A percentile compares a stretch with the other conserved stretches of the same genome.
These are phyloP conservation scores for Ellobius talpinus DNA, from an alignment of 2,113 vertebrate species.

Conservation along the genomic window DNA sequence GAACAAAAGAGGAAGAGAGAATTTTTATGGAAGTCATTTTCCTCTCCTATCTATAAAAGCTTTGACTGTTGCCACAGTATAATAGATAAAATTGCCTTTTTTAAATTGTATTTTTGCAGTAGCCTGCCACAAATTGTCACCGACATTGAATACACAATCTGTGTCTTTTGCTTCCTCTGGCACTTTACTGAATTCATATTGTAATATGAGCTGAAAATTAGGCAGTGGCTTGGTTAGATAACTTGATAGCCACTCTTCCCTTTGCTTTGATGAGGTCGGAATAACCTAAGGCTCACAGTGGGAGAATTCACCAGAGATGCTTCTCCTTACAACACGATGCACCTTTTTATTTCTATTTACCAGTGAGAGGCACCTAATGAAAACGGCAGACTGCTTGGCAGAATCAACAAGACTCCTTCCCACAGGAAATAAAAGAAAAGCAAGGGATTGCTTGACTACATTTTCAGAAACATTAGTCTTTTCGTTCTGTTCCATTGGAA, in stretches of 20 bases:
- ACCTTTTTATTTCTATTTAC: constrained; percentile 64
- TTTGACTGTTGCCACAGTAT: not conserved
- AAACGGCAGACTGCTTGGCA: constrained; percentile 41
- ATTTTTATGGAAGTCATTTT: not conserved
- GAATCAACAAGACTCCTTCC: constrained; percentile 14
- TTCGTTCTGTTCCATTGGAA: constrained; percentile 42
- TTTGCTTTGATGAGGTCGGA: constrained; percentile 22
- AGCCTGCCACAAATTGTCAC: not conserved
- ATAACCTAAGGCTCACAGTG: not conserved
- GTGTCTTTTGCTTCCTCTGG: not conserved
- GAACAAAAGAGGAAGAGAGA: not conserved
- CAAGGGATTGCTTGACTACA: constrained; percentile 48
- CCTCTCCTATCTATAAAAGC: not conserved
- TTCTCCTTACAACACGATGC: not conserved
- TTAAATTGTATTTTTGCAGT: constrained; percentile 41
- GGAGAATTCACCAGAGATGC: not conserved
- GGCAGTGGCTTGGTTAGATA: constrained; percentile 1
- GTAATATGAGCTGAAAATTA: constrained; percentile 49
- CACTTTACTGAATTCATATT: constrained; percentile 33
- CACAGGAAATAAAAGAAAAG: constrained; percentile 56
- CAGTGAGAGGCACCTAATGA: constrained; percentile 15
- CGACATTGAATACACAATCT: constrained; percentile 28
- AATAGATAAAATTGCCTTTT: constrained; percentile 42
- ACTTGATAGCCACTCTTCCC: not conserved
- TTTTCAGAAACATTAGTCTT: constrained; percentile 50